A percentile compares a stretch with the other conserved stretches of the same genome.
phyloP scores from a whole-genome alignment of 2,113 vertebrate species.

The Marmota flaviventris region DNA sequence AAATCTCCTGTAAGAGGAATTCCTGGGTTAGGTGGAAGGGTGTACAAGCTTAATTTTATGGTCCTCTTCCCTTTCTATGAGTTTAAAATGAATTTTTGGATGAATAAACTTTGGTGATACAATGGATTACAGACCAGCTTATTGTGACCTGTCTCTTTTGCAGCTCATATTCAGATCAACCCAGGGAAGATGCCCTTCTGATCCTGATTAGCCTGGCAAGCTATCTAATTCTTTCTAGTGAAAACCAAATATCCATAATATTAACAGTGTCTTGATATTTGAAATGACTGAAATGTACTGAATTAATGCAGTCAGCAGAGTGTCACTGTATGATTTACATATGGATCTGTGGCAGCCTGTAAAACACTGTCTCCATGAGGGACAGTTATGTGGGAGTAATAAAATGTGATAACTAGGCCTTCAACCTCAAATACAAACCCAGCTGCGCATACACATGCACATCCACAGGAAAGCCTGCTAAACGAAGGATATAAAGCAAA shows the following conservation, averaged over 20 bases:
- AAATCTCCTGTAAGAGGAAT: not conserved
- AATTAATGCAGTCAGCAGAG: slow-evolving; percentile 70
- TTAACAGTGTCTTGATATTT: slow-evolving; percentile 49
- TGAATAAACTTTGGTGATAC: not conserved
- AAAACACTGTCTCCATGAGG: slow-evolving; percentile 55
- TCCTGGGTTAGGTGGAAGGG: not conserved
- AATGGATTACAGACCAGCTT: not conserved
- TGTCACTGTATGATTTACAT: slow-evolving; percentile 62
- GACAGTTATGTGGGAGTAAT: slow-evolving; percentile 67
- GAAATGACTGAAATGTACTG: slow-evolving; percentile 59
- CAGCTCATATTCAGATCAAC: not conserved
- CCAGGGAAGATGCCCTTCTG: slow-evolving; percentile 8
- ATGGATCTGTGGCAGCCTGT: slow-evolving; percentile 43
- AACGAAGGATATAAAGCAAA: not conserved
- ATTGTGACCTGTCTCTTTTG: not conserved
- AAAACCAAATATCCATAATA: slow-evolving; percentile 51
- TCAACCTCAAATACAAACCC: slow-evolving; percentile 66
- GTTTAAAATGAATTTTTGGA: slow-evolving; percentile 60
- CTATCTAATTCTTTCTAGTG: slow-evolving; percentile 29
- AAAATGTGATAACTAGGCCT: slow-evolving; percentile 74
- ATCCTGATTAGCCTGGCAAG: slow-evolving; percentile 22
- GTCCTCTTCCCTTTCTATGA: not conserved
- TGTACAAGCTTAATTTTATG: slow-evolving; percentile 4
- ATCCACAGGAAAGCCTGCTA: slow-evolving; percentile 50
- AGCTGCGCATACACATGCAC: slow-evolving; percentile 46